Percentiles rank a stretch among this genome's conserved stretches.
Evolutionary conservation across 2,888 invertebrate genomes (phyloP).

Genomic region (Apodemia hepburni): DNA sequence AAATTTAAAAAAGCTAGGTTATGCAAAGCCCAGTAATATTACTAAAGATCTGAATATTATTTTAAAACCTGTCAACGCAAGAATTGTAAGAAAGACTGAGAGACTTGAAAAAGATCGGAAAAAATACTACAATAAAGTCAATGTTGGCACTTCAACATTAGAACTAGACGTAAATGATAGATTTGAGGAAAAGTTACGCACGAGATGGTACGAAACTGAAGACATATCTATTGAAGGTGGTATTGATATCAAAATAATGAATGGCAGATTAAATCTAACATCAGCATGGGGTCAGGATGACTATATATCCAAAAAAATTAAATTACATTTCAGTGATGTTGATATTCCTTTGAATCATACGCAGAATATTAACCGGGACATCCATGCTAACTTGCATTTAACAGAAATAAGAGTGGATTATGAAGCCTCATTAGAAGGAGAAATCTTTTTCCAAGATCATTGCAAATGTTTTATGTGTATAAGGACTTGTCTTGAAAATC

Average conservation of each 20-base stretch:
- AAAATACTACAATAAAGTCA: neutral
- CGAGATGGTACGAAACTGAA: neutral
- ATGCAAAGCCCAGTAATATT: neutral
- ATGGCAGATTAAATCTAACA: neutral
- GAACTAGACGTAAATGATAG: neutral
- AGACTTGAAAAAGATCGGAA: neutral
- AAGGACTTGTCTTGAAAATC: neutral
- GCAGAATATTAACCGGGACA: neutral
- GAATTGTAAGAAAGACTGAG: neutral
- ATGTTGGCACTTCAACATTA: neutral
- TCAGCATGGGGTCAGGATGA: neutral
- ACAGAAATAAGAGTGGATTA: slow-evolving; percentile 42
- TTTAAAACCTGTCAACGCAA: neutral
- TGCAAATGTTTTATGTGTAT: neutral
- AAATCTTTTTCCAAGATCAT: neutral
- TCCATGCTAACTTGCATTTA: slow-evolving; percentile 36
- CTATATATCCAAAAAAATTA: no score
- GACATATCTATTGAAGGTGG: neutral
- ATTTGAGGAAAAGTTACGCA: neutral
- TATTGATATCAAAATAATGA: neutral
- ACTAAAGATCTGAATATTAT: neutral
- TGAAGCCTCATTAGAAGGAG: slow-evolving; percentile 39
- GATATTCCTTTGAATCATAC: neutral
- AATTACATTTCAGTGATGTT: neutral
- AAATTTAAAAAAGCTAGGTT: neutral